Evolutionary conservation across 2,888 invertebrate species (phyloP).

Genomic region (Parasteatoda lunata): DNA sequence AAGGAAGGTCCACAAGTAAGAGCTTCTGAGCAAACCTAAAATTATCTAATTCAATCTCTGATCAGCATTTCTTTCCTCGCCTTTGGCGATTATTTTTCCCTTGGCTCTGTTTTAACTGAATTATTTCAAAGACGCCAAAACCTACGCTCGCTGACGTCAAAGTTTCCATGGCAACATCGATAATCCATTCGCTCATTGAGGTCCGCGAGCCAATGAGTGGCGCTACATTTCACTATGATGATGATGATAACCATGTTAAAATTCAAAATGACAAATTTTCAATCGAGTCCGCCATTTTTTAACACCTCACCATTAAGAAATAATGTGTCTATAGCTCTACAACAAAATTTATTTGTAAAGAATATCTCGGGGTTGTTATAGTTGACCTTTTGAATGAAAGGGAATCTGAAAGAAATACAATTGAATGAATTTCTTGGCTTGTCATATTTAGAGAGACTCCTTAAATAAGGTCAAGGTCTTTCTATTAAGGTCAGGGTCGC

Average conservation of each 20-base stretch:
- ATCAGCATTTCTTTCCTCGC: slow-evolving; percentile 12
- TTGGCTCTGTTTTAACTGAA: slow-evolving; percentile 52
- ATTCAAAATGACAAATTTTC: slow-evolving; percentile 51
- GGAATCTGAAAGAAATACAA: no score
- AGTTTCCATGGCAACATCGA: slow-evolving; percentile 58
- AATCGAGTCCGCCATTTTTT: slow-evolving; percentile 36
- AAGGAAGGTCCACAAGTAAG: slow-evolving; percentile 1
- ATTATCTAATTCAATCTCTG: slow-evolving; percentile 43
- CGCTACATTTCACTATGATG: slow-evolving; percentile 35
- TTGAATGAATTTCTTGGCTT: no score
- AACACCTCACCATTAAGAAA: slow-evolving; percentile 6
- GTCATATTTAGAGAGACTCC: no score
- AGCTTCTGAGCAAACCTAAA: slow-evolving; percentile 22
- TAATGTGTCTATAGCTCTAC: not conserved
- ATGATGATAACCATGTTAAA: slow-evolving; percentile 45
- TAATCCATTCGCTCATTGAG: slow-evolving; percentile 60
- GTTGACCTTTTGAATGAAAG: no score
- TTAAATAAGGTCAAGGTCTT: no score
- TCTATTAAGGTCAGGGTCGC: no score
- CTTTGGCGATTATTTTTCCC: slow-evolving; percentile 52
- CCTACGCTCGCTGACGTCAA: slow-evolving; percentile 60
- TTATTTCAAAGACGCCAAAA: slow-evolving; percentile 44
- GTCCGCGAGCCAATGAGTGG: slow-evolving; percentile 55
- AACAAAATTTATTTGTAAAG: no score
- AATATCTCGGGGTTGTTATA: no score